Conservation (phyloP, 2,888 invertebrate genomes). For the Ormia ochracea region DNA sequence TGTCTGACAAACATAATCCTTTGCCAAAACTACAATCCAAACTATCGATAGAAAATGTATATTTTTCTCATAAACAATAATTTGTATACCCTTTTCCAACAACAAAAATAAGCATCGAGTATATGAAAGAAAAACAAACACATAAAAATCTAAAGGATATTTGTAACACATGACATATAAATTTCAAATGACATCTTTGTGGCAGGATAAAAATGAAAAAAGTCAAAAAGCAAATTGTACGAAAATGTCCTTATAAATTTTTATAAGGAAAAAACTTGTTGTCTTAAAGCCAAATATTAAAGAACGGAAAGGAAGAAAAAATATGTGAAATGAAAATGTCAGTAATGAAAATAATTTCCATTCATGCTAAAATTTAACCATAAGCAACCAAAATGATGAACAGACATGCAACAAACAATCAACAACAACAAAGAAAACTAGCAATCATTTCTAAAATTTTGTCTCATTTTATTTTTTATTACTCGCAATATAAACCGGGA, state of each 20-base stretch:
- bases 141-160: not conserved
- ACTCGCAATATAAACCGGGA: conserved; percentile 12
- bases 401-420: not conserved
- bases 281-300: conserved; percentile 1
- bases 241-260: not conserved
- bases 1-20: not conserved
- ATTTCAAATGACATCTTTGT: conserved; percentile 36
- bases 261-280: not conserved
- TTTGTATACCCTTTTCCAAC: not conserved
- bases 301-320: not conserved
- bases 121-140: not conserved
- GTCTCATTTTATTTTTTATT: conserved; percentile 10
- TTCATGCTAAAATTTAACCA: not conserved
- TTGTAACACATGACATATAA: conserved; percentile 45
- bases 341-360: conserved; percentile 15
- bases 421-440: not conserved
- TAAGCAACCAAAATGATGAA: not conserved
- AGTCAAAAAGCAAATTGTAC: not conserved
- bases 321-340: conserved; percentile 4
- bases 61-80: conserved; percentile 11
- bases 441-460: conserved; percentile 14
- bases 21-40: conserved; percentile 16
- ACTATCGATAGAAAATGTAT: not conserved
- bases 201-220: conserved; percentile 2
- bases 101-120: not conserved